A percentile compares a stretch with the other conserved stretches of the same genome.
Conservation (phyloP, 2,113 vertebrate species). For the Catharus minimus region DNA sequence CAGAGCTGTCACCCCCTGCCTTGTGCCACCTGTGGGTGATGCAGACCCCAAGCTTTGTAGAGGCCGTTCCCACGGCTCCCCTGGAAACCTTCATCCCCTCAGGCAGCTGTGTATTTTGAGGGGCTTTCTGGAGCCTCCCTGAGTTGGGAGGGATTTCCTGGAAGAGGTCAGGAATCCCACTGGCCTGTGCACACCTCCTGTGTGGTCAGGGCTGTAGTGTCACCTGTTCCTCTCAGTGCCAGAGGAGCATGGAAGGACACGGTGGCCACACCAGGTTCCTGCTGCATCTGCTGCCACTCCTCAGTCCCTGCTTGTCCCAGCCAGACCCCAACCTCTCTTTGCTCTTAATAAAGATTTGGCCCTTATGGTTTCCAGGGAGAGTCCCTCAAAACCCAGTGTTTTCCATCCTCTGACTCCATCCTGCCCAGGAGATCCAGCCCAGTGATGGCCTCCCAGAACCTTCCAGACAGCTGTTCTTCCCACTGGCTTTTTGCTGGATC, state of each 20-base stretch:
- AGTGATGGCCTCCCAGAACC: accelerated
- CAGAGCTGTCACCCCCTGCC: not conserved
- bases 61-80: slow-evolving; percentile 38
- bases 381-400: not conserved
- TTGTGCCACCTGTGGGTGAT: not conserved
- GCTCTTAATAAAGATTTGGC: not conserved
- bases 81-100: slow-evolving; percentile 55
- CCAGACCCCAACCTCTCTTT: not conserved
- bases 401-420: not conserved
- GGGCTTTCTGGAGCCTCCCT: not conserved
- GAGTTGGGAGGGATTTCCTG: not conserved
- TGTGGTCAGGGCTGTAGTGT: not conserved
- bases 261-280: not conserved
- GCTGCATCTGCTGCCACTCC: not conserved
- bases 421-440: not conserved
- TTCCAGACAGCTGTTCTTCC: not conserved
- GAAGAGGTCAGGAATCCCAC: not conserved
- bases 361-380: not conserved
- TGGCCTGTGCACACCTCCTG: not conserved
- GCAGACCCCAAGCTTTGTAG: not conserved
- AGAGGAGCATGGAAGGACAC: accelerated
- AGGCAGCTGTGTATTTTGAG: not conserved
- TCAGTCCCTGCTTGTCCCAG: not conserved
- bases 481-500: not conserved
- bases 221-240: not conserved